Evolutionary conservation across 2,888 invertebrate genomes (phyloP).

Genomic region (Ectemnius lituratus): DNA sequence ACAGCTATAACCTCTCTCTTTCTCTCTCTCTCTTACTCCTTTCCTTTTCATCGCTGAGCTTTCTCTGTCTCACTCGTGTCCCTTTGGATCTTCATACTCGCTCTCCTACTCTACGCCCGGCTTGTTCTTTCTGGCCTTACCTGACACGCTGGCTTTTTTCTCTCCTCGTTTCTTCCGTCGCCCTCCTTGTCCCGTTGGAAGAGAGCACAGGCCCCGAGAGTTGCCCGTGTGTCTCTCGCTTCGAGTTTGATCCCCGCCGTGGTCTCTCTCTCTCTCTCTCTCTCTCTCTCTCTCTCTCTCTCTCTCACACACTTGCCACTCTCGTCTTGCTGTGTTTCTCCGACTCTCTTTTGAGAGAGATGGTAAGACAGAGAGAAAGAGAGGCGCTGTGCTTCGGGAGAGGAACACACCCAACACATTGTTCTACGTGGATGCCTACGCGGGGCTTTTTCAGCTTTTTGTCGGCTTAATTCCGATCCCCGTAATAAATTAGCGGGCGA

Average conservation of each 20-base stretch:
- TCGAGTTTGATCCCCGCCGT: neutral
- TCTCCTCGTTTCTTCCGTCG: constrained; percentile 12
- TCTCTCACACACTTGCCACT: constrained; percentile 15
- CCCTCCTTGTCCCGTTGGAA: constrained; percentile 30
- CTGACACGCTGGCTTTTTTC: constrained; percentile 39
- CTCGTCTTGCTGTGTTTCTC: constrained; percentile 21
- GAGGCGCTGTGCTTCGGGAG: neutral
- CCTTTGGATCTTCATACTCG: constrained; percentile 1
- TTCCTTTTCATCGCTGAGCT: constrained; percentile 52
- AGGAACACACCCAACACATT: constrained; percentile 68
- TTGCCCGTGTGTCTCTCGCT: constrained; percentile 5
- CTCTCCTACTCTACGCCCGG: constrained; percentile 11
- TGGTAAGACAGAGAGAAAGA: neutral
- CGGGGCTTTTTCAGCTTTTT: constrained; percentile 69
- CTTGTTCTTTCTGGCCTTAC: constrained; percentile 27
- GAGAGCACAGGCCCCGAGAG: neutral
- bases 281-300: constrained; percentile 34
- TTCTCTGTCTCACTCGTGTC: constrained; percentile 17
- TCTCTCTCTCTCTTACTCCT: constrained; percentile 41
- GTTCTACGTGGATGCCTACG: constrained; percentile 65
- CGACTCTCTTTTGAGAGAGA: neutral
- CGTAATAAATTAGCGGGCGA: constrained; percentile 76
- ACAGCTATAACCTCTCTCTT: constrained; percentile 36
- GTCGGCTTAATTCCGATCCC: constrained; percentile 74
- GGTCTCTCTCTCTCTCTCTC: constrained; percentile 33